Conservation (phyloP, 2,113 vertebrate species). For the Epinephelus cyanopodus region DNA sequence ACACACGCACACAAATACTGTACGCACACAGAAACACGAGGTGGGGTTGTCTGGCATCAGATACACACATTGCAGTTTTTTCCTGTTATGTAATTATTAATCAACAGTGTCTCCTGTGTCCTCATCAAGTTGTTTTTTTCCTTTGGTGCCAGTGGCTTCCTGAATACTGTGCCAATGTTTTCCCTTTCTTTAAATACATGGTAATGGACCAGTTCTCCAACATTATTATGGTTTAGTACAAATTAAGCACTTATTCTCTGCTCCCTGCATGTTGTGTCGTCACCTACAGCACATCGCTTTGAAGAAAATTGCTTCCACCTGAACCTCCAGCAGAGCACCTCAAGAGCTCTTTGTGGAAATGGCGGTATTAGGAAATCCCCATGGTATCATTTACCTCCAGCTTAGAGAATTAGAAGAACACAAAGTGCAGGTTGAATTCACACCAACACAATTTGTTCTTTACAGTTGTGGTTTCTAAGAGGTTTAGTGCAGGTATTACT, state of each 20-base stretch:
- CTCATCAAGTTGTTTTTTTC: not conserved
- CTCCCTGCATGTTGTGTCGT: not conserved
- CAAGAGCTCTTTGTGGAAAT: not conserved
- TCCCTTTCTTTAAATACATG: not conserved
- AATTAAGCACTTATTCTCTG: not conserved
- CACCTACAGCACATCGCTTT: not conserved
- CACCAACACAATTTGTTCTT: not conserved
- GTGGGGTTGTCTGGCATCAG: constrained; percentile 33
- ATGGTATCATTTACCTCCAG: constrained; percentile 17
- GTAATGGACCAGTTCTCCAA: not conserved
- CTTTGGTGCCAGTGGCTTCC: not conserved
- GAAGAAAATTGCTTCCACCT: constrained; percentile 44
- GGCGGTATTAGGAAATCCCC: constrained; percentile 7
- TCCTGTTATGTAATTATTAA: constrained; percentile 15
- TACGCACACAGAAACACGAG: constrained; percentile 13
- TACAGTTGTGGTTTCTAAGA: not conserved
- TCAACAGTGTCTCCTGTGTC: constrained; percentile 1
- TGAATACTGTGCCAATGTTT: not conserved
- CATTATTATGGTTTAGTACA: not conserved
- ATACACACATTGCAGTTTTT: constrained; percentile 26
- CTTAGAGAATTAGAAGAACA: constrained; percentile 8
- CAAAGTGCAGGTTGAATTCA: not conserved
- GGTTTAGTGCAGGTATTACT: not conserved
- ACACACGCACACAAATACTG: not conserved
- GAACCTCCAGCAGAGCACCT: not conserved